phyloP scores from a whole-genome alignment of 2,888 invertebrate species.

The Crematogaster levior region DNA sequence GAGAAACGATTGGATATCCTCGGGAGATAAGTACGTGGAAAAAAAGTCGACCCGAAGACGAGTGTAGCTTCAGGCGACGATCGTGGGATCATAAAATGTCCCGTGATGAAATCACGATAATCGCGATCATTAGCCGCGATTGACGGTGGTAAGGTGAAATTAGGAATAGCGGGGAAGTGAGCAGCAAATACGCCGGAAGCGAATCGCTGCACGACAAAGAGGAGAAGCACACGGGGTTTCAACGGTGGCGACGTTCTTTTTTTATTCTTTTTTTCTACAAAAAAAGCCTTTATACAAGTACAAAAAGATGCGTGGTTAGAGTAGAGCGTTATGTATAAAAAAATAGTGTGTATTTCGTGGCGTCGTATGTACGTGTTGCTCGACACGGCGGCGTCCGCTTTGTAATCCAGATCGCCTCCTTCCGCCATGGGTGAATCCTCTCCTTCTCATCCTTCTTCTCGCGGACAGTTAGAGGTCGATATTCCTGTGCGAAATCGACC shows the following conservation, averaged over 20 bases:
- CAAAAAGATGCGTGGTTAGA: constrained; percentile 83
- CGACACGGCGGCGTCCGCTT: constrained; percentile 57
- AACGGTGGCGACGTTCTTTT: constrained; percentile 85
- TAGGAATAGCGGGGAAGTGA: constrained; percentile 51
- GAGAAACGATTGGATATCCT: constrained; percentile 59
- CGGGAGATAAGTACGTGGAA: constrained; percentile 55
- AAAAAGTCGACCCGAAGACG: constrained; percentile 31
- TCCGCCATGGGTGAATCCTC: not conserved
- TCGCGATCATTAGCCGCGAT: constrained; percentile 31
- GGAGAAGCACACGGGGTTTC: constrained; percentile 55
- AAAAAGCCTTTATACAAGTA: constrained; percentile 86
- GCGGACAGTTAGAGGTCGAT: not conserved
- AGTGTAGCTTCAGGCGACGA: not conserved
- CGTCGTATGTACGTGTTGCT: constrained; percentile 71
- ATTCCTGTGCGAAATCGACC: not conserved
- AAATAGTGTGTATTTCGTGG: constrained; percentile 79
- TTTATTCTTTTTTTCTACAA: constrained; percentile 83
- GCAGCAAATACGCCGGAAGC: not conserved
- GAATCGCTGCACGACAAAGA: not conserved
- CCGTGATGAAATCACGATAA: constrained; percentile 7
- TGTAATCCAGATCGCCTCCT: constrained; percentile 35
- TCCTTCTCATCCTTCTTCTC: not conserved
- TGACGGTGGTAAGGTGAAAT: constrained; percentile 62
- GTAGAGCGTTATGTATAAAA: constrained; percentile 78
- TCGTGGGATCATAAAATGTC: constrained; percentile 32